phyloP scores from a whole-genome alignment of 2,888 invertebrate species.

The Hirtodrosophila alboralis region DNA sequence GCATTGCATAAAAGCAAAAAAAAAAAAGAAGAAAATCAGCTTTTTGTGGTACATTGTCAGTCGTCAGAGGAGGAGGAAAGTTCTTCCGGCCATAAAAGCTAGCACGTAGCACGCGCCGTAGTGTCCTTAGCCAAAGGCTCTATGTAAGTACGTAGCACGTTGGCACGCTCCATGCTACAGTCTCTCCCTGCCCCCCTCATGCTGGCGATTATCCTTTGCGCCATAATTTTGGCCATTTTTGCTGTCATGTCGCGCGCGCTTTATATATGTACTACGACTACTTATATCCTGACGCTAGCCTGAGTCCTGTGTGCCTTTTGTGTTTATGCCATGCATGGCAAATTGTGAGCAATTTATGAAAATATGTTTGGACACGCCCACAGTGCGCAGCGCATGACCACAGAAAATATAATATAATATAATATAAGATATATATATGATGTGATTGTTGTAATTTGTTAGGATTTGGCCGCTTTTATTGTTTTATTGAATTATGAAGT shows the following conservation, averaged over 20 bases:
- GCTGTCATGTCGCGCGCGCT: slow-evolving; percentile 43
- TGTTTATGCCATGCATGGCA: slow-evolving; percentile 66
- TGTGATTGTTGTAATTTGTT: slow-evolving; percentile 76
- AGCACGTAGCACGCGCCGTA: slow-evolving; percentile 31
- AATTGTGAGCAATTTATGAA: slow-evolving; percentile 77
- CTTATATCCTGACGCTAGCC: slow-evolving; percentile 25
- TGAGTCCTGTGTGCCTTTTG: slow-evolving; percentile 43
- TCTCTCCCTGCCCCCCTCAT: not conserved
- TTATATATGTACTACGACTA: slow-evolving; percentile 34
- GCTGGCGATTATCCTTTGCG: slow-evolving; percentile 59
- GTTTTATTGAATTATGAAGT: slow-evolving; percentile 83
- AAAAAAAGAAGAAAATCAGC: too few species aligned
- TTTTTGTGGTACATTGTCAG: slow-evolving; percentile 2
- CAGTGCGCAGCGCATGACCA: slow-evolving; percentile 1
- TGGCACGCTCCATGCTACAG: slow-evolving; percentile 13
- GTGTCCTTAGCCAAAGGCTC: slow-evolving; percentile 31
- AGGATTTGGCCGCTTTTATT: slow-evolving; percentile 76
- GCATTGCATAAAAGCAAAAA: slow-evolving; percentile 18
- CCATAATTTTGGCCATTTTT: slow-evolving; percentile 69
- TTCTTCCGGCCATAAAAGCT: slow-evolving; percentile 23
- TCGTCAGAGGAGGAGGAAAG: too few species aligned
- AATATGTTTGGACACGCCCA: slow-evolving; percentile 57
- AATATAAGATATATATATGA: slow-evolving; percentile 47
- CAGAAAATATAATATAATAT: too few species aligned
- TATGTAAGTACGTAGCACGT: slow-evolving; percentile 21